phyloP scores from a whole-genome alignment of 1,140 invertebrate genomes.

The Battus philenor region DNA sequence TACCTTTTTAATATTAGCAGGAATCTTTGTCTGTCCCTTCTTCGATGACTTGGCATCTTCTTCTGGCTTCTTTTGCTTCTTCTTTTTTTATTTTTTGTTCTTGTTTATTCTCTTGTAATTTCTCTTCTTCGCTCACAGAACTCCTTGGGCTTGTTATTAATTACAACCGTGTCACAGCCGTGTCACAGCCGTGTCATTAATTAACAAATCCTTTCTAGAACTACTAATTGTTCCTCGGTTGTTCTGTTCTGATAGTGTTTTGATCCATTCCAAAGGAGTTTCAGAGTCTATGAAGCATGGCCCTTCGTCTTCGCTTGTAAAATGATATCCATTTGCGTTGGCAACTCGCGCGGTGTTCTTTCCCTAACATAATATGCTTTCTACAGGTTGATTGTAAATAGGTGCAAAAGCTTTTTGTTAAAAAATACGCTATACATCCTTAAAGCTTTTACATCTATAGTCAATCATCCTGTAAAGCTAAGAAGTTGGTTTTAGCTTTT shows the following conservation, averaged over 20 bases:
- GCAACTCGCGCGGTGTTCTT: constrained; percentile 47
- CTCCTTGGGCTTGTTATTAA: constrained; percentile 28
- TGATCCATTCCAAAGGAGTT: constrained; percentile 59
- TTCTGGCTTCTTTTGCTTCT: constrained; percentile 35
- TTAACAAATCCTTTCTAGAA: constrained; percentile 52
- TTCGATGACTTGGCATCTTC: constrained; percentile 35
- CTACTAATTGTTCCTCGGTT: constrained; percentile 48
- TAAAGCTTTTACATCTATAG: no score
- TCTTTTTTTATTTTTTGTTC: constrained; percentile 21
- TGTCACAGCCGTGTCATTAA: constrained; percentile 35
- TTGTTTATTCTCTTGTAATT: constrained; percentile 26
- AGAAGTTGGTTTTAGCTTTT: no score
- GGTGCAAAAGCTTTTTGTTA: no score
- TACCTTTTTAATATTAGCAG: constrained; percentile 61
- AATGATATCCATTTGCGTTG: constrained; percentile 57
- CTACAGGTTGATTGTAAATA: no score
- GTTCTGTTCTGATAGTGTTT: constrained; percentile 55
- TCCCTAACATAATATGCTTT: no score
- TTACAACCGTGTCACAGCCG: no score
- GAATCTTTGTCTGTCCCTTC: constrained; percentile 43
- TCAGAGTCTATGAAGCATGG: constrained; percentile 64
- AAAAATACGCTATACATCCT: no score
- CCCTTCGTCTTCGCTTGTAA: constrained; percentile 70
- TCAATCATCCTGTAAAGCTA: no score
- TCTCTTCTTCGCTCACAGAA: constrained; percentile 47